These are phyloP conservation scores for Tautogolabrus adspersus DNA, from an alignment of 2,113 vertebrate genomes.

Conservation along the genomic window DNA sequence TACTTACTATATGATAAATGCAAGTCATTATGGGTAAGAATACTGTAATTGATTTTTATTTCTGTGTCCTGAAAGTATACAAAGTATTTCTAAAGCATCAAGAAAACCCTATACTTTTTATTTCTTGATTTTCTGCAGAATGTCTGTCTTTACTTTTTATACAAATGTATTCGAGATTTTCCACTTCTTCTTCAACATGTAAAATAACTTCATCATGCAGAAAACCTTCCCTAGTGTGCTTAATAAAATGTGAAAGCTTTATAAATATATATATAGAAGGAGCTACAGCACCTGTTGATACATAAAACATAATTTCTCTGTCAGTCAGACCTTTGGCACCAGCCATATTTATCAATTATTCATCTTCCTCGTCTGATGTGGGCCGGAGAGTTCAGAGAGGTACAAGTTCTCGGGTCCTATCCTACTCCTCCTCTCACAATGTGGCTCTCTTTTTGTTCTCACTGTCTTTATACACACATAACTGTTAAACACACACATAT, in stretches of 20 bases:
- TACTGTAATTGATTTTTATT: too few species aligned
- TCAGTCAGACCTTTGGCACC: constrained; percentile 26
- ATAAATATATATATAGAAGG: constrained; percentile 8
- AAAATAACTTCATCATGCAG: background rate
- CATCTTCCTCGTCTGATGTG: constrained; percentile 26
- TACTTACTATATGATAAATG: too few species aligned
- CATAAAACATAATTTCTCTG: constrained; percentile 43
- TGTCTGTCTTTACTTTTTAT: background rate
- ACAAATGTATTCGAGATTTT: background rate
- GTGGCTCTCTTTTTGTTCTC: background rate
- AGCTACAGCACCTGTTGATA: constrained; percentile 17
- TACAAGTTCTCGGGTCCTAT: constrained; percentile 21
- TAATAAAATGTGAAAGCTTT: constrained; percentile 1
- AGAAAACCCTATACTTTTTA: too few species aligned
- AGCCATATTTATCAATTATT: constrained; percentile 47
- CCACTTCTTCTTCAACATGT: background rate
- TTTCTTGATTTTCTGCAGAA: background rate
- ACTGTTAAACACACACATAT: background rate
- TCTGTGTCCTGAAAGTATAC: too few species aligned
- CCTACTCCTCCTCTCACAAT: background rate
- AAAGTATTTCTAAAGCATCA: too few species aligned
- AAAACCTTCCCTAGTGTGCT: background rate
- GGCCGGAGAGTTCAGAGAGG: constrained; percentile 25
- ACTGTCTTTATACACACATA: background rate
- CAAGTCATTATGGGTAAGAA: too few species aligned